A percentile compares a stretch with the other conserved stretches of the same genome.
phyloP scores from a whole-genome alignment of 2,113 vertebrate species.

The Oreotrochilus melanogaster region DNA sequence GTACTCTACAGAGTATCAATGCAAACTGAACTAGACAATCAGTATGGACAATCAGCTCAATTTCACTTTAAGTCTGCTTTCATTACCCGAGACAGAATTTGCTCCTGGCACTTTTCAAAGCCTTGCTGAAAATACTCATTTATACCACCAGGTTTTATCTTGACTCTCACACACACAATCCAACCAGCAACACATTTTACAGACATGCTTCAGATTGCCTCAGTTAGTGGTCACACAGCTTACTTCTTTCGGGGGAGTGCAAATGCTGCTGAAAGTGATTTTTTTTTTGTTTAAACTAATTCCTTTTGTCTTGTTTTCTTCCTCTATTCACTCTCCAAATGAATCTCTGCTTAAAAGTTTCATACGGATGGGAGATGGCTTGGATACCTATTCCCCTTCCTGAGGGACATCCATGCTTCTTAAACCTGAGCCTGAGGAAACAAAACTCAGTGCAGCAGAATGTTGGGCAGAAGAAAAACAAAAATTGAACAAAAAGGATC shows the following conservation, averaged over 20 bases:
- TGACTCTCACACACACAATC: not conserved
- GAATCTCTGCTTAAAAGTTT: not conserved
- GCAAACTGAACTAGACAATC: not conserved
- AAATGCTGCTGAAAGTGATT: not conserved
- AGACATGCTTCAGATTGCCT: rapidly evolving
- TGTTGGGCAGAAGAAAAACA: not conserved
- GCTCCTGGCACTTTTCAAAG: not conserved
- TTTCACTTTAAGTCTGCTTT: not conserved
- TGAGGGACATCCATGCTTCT: not conserved
- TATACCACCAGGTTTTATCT: not conserved
- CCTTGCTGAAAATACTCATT: not conserved
- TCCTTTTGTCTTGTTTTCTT: not conserved
- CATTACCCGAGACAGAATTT: not conserved
- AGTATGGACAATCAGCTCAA: not conserved
- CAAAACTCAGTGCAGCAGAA: not conserved
- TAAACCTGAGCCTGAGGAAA: not conserved
- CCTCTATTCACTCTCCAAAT: not conserved
- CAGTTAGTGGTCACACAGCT: not conserved
- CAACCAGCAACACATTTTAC: not conserved
- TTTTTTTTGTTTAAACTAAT: not conserved
- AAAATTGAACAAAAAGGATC: not conserved
- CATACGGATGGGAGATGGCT: not conserved
- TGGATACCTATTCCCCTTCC: not conserved
- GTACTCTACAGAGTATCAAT: rapidly evolving
- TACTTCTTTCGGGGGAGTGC: not conserved